Conservation (phyloP, 2,113 vertebrate genomes). For the Alethe diademata region DNA sequence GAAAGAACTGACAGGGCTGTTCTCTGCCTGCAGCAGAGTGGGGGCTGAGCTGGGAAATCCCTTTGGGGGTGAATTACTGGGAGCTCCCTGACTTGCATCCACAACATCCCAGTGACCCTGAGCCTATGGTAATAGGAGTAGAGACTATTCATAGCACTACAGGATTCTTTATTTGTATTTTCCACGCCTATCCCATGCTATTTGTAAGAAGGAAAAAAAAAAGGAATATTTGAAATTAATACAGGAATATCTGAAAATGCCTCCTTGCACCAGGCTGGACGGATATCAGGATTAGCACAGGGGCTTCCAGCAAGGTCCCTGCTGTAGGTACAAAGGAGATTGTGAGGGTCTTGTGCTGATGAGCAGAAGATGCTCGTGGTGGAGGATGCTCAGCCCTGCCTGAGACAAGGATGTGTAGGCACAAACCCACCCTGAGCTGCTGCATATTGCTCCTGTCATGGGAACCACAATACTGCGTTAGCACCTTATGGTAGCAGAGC, state of each 20-base stretch:
- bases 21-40: background rate
- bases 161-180: background rate
- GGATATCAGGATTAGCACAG: accelerated
- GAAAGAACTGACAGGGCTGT: background rate
- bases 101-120: background rate
- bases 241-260: background rate
- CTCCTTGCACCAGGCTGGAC: background rate
- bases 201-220: background rate
- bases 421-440: background rate
- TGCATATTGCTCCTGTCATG: background rate
- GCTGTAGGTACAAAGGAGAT: background rate
- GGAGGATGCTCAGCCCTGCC: background rate
- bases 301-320: background rate
- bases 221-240: background rate
- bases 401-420: background rate
- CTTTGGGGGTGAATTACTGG: background rate
- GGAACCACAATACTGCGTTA: background rate
- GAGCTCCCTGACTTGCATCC: background rate
- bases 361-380: background rate
- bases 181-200: background rate
- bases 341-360: background rate
- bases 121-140: background rate
- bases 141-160: background rate
- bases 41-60: constrained; percentile 27
- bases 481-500: background rate